Conservation (phyloP, 37 sponge, comb jelly and placozoan species). For the Beroe ovata region DNA sequence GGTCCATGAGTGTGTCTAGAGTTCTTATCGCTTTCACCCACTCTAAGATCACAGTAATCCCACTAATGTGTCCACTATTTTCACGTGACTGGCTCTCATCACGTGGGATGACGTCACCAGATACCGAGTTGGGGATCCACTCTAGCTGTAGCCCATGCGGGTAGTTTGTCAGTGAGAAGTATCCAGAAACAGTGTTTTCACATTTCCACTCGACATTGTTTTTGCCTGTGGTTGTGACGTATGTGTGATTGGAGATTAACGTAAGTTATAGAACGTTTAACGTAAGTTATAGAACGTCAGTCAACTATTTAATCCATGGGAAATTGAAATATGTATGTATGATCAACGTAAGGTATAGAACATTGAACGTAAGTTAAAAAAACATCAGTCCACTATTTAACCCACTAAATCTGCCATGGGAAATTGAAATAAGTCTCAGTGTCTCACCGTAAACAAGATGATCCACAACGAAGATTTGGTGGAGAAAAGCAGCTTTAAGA, state of each 20-base stretch:
- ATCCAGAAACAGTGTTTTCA: neutral
- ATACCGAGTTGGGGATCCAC: neutral
- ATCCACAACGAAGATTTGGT: neutral
- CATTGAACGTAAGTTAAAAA: too few relatives aligned
- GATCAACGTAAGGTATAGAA: too few relatives aligned
- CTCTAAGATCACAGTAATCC: neutral
- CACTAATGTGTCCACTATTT: neutral
- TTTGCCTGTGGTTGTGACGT: slow-evolving; percentile 12
- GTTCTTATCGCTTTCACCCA: slow-evolving; percentile 40
- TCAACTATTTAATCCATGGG: too few relatives aligned
- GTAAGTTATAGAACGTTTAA: too few relatives aligned
- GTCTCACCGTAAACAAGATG: neutral
- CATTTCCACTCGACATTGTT: slow-evolving; percentile 32
- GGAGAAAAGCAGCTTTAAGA: too few relatives aligned
- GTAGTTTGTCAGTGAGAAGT: slow-evolving; percentile 46
- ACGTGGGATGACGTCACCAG: neutral
- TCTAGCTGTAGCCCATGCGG: slow-evolving; percentile 43
- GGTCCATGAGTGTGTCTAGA: slow-evolving; percentile 12
- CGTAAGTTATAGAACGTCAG: too few relatives aligned
- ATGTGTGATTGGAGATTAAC: too few relatives aligned
- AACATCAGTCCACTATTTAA: too few relatives aligned
- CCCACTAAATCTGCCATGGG: too few relatives aligned
- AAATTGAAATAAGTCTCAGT: neutral
- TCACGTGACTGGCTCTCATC: neutral
- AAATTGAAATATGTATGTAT: too few relatives aligned